Evolutionary conservation across 2,797 vertebrate species (phyloP), one percentile per base, ranked within the genome.

Genomic region (Xenops minutus): DNA sequence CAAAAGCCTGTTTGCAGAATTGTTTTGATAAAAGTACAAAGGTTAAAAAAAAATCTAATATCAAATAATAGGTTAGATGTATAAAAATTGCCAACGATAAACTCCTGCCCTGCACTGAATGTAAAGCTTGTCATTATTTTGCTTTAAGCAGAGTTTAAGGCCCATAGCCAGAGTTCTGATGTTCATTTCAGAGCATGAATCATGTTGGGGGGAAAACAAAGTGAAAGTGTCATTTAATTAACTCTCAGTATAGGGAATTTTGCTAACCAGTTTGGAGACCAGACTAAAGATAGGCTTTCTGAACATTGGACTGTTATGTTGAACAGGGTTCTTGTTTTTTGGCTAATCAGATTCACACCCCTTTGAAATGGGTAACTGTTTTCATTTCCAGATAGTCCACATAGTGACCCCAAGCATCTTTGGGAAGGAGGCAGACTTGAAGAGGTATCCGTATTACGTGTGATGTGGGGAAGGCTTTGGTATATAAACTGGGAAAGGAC

Each of bases 121-220:
- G 34, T 43, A 27, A 83, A 69, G 6, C 34, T 77, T 69, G 20
- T 41, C 5, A 24, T 83, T 1, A 21, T 85, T 92, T 93, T 64
- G 23, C 64, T 77, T 68, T 73, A 83, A 80, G 41, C 49, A 49
- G 56, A 74, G 21, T 93, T 77, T 71, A 71, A 66, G 86, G 55
- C 32, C 41, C 2, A 2, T 16, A 76, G 37, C 43, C 41, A 56
- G 36, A 79, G 43, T 54, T 76, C 23, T 12, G 23, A 26, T 52
- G 36, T 52, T 74, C 1, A 23, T 87, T 81, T 89, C 58, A 74
- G 37, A 59, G 16, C 14, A 23, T 21, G 23, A 69, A 63, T 58
- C 46, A 41, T 77, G 22, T 56, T 56, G 21, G 26, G 22, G 30
- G 39, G 71, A 52, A 7, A 22, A 67, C 41, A 48, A 71, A 48